phyloP scores from a whole-genome alignment of 2,888 invertebrate genomes.

The Ormyrus thymus region DNA sequence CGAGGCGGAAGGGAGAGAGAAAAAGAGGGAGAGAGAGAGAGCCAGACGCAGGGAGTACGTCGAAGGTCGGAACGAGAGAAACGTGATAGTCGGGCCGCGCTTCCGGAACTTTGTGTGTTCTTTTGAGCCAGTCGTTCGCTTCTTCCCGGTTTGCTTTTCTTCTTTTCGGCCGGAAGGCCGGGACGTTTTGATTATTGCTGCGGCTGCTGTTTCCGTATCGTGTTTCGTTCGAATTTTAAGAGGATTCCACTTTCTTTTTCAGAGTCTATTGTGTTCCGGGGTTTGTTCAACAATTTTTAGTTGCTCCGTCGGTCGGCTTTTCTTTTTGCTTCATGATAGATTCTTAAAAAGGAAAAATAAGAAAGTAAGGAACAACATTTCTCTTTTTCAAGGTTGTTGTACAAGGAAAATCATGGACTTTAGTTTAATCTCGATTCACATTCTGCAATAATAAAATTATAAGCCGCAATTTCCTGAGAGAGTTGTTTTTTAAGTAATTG shows the following conservation, averaged over 20 bases:
- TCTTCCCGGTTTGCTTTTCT: neutral
- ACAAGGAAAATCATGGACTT: no score
- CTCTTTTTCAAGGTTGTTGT: no score
- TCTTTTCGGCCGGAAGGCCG: neutral
- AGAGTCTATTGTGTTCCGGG: neutral
- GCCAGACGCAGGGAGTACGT: neutral
- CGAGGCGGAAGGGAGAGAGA: slow-evolving; percentile 1
- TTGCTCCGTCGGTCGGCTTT: no score
- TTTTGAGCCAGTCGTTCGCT: slow-evolving; percentile 3
- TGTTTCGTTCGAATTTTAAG: slow-evolving; percentile 5
- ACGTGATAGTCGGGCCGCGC: slow-evolving; percentile 18
- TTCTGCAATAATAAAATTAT: no score
- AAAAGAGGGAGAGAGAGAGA: neutral
- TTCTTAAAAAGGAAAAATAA: no score
- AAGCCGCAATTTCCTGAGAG: no score
- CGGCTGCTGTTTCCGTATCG: neutral
- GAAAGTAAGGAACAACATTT: no score
- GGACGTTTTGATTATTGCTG: no score
- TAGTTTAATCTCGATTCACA: no score
- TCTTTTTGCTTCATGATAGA: no score
- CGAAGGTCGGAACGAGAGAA: slow-evolving; percentile 22
- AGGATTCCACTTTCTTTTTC: neutral
- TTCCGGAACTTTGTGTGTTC: slow-evolving; percentile 7
- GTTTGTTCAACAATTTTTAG: no score
- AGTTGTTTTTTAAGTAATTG: no score